Base-by-base conservation (phyloP, 2,797 vertebrate species). In the Bufotes viridis region DNA sequence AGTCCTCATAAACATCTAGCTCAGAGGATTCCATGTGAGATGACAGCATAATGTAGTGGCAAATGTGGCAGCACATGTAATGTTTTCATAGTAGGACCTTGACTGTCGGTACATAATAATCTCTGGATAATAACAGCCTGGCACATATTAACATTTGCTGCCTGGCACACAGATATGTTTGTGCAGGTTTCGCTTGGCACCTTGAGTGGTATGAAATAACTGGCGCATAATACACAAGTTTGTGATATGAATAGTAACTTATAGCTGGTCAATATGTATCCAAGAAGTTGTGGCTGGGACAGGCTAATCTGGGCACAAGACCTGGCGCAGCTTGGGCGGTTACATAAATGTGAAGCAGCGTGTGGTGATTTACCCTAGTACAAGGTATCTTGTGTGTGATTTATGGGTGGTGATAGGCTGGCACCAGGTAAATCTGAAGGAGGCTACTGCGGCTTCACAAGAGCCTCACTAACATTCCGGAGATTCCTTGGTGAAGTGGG, bases 401-500 rank as follows among this genome's bases (percentile, higher is more conserved):
- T 75, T 24, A 78, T 69, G 57, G 29, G 22, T 67, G 72, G 67
- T 82, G 49, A 65, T 11, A 65, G 67, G 75, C 87, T 80, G 22
- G 63, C 76, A 84, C 76, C 76, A 89, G 84, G 88, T 89, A 57
- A 81, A 29, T 70, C 24, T 82, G 72, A 7, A 83, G 61, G 26
- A 26, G 58, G 61, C 74, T 88, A 80, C 80, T 84, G 80, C 70
- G 4, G 29, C 10, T 81, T 82, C 49, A 55, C 18, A 20, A 58
- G 83, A 67, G 58, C 78, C 49, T 26, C 11, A 69, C 10, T 42
- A 29, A 69, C 70, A 89, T 89, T 89, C 84, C 74, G 60, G 70
- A 69, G 85, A 89, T 89, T 89, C 88, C 88, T 75, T 11, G 15
- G 24, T 55, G 72, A 49, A 78, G 69, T 78, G 78, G 53, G 49